These are phyloP conservation scores for Therioaphis trifolii DNA, from an alignment of 2,888 invertebrate genomes.

Conservation along the genomic window DNA sequence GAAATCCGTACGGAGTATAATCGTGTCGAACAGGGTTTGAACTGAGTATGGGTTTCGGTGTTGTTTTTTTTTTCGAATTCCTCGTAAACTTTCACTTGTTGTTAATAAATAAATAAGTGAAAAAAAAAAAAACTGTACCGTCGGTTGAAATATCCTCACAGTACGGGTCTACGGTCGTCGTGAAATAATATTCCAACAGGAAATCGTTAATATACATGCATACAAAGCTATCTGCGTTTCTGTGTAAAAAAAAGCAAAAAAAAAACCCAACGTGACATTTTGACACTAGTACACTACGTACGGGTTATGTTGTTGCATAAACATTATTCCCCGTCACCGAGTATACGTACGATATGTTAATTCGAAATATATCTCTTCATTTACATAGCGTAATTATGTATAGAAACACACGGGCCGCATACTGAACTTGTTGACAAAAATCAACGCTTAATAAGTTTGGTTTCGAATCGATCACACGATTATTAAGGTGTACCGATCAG, in stretches of 20 bases:
- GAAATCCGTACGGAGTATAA: conserved; percentile 37
- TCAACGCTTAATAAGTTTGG: no score
- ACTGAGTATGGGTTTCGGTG: conserved; percentile 19
- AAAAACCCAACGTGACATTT: conserved; percentile 44
- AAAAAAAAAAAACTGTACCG: neutral
- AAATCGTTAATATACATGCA: conserved; percentile 35
- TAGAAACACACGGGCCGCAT: no score
- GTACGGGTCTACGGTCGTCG: no score
- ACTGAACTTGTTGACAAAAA: no score
- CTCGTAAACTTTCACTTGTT: conserved; percentile 8
- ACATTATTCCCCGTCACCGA: conserved; percentile 8
- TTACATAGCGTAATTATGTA: neutral
- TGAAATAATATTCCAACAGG: conserved; percentile 47
- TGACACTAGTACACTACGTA: no score
- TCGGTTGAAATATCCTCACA: conserved; percentile 23
- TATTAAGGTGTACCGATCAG: no score
- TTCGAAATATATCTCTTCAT: neutral
- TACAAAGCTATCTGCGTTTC: conserved; percentile 28
- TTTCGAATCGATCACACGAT: no score
- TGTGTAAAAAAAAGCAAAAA: conserved; percentile 10
- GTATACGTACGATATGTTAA: neutral
- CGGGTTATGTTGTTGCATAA: conserved; percentile 43
- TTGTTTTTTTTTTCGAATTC: neutral
- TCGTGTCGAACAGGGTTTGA: conserved; percentile 24
- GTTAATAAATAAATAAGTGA: neutral